phyloP scores from a whole-genome alignment of 2,888 invertebrate genomes.

The Chelonus formosanus region DNA sequence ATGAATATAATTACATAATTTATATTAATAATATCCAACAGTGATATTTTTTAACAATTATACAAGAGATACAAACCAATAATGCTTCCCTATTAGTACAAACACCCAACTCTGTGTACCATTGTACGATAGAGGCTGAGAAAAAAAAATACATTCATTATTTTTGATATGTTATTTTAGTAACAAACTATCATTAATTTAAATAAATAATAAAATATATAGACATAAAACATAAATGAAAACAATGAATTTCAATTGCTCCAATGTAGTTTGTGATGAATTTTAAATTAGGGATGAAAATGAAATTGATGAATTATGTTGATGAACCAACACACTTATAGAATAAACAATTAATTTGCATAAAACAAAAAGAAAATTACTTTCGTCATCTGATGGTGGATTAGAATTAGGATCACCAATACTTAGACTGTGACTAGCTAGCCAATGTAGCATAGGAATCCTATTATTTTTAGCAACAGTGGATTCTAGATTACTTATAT shows the following conservation, averaged over 20 bases:
- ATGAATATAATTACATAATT: not conserved
- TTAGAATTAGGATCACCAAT: conserved; percentile 7
- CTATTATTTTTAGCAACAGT: conserved; percentile 25
- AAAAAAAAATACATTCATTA: no score
- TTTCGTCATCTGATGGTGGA: conserved; percentile 21
- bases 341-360: not conserved
- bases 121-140: conserved; percentile 7
- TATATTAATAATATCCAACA: not conserved
- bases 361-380: conserved; percentile 15
- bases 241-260: no score
- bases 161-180: not conserved
- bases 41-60: not conserved
- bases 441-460: conserved; percentile 26
- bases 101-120: conserved; percentile 26
- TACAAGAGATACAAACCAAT: conserved; percentile 7
- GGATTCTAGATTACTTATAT: conserved; percentile 15
- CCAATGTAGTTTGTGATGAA: no score
- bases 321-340: no score
- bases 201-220: not conserved
- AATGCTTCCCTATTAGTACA: conserved; percentile 27
- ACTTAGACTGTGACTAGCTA: conserved; percentile 17
- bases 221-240: not conserved
- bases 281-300: no score
- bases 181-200: conserved; percentile 5
- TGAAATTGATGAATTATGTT: no score